phyloP scores from a whole-genome alignment of 2,888 invertebrate genomes.

The Acleris cristana region DNA sequence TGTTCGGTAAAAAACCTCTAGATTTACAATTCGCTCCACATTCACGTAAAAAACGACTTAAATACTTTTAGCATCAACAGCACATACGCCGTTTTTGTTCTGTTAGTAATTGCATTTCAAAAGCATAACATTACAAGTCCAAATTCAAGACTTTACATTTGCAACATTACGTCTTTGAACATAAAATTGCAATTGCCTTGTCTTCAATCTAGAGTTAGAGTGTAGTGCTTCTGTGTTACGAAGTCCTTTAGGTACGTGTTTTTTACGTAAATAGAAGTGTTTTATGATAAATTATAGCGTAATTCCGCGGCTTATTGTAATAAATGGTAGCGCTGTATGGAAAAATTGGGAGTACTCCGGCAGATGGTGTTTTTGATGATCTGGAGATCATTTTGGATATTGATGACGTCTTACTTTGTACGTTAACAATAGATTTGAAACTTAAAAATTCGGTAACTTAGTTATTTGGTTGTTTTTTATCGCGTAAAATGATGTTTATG shows the following conservation, averaged over 20 bases:
- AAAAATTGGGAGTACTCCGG: constrained; percentile 16
- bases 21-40: neutral
- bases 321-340: constrained; percentile 39
- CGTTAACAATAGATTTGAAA: neutral
- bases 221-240: no score
- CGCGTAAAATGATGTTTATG: no score
- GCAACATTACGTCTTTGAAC: no score
- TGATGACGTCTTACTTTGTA: neutral
- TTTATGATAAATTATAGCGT: constrained; percentile 38
- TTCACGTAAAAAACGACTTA: neutral
- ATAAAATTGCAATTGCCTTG: no score
- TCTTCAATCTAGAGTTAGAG: no score
- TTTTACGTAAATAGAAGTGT: constrained; percentile 27
- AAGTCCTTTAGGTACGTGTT: no score
- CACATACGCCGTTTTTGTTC: constrained; percentile 4
- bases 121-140: no score
- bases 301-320: constrained; percentile 42
- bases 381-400: constrained; percentile 6
- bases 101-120: no score
- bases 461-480: no score
- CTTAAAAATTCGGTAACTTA: neutral
- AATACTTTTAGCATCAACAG: neutral
- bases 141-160: no score
- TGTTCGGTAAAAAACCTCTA: neutral
- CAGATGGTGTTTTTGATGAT: constrained; percentile 27